Evolutionary conservation across 1,140 invertebrate species (phyloP), one percentile per base, ranked within the genome.

Genomic region (Littorina saxatilis): DNA sequence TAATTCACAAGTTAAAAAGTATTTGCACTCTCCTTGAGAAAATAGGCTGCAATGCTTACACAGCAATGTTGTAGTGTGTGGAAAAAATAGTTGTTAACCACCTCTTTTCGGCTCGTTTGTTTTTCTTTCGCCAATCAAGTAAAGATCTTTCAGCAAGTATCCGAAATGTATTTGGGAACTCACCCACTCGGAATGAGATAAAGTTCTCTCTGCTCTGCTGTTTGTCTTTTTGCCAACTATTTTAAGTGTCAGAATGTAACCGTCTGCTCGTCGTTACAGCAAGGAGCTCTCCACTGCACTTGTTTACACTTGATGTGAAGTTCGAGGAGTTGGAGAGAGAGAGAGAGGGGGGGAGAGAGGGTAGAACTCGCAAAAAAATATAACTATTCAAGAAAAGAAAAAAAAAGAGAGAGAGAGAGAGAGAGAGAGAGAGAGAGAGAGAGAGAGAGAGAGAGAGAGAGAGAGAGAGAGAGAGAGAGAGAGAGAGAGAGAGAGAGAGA

Each of bases 401-500:
- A 35, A 40, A 5, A 37, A 29, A 70, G 55, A 58, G 55, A 58
- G 55, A n/a, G 55, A 11, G 55, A 58, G 55, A 11, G 55, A 58
- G 55, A 58, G 55, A 58, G 7, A 40, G 13, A 9, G 66, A 37
- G 66, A 37, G 66, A 37, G 55, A 11, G 55, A 58, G 55, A 58
- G 55, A 58, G 55, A 58, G 55, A 58, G 47, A 50, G 47, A 50
- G 47, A 50, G 47, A 11, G 66, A 70, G 68, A 35, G 32, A 70
- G 68, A 35, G 32, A 70, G 68, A 70, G 32, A 70, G 68, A 70
- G 32, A 70, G 68, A 70, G 32, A 70, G 66, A 70, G 5, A 70
- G 66, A 70, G 32, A 70, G 13, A 70, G 27, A 70, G 66, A 70
- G 27, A 70, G 66, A 70, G 27, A 70, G 17, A 70, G 27, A 70